Evolutionary conservation across 2,113 vertebrate species (phyloP), one percentile per base, ranked within the genome.

Genomic region (Phrynosoma blainvillii): DNA sequence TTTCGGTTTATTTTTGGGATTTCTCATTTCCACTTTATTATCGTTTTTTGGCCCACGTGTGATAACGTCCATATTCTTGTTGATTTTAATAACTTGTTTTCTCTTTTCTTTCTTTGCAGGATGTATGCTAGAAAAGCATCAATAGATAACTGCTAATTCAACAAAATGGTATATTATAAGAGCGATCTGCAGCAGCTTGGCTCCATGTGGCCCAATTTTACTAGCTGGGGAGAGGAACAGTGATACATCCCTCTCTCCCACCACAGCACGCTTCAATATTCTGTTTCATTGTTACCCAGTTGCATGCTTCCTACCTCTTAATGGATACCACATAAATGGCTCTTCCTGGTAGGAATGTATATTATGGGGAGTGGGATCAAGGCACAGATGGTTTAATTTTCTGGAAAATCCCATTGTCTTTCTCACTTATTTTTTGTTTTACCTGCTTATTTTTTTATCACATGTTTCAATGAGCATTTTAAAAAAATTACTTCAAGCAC

Each of bases 311-410:
- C 47, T 25, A 27, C 23, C 9, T 70, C 68, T 70, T 25, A 27
- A 70, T 85, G 54, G n/a, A 76, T 65, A 54, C 65, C 77, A 30
- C 12, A 54, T 65, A 56, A 79, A 71, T 80, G 70, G 10, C 11
- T 75, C 36, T 68, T 75, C 74, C 27, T 87, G 70, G 30, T 47
- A 82, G 23, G 56, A 87, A 75, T 82, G 56, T 75, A 62, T 20
- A 47, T 7, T 85, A 30, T 25, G 6, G 30, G 21, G 27, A n/a
- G 7, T 12, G 32, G 75, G 75, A 75, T 62, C 52, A 18, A 56
- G 54, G 4, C 27, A 82, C 70, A 75, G 54, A 82, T 87, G 56
- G 54, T 25, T 75, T 76, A 54, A 52, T 82, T 82, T 70, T 87
- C 20, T 87, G 70, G 56, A 25, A 74, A 54, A 85, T 21, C n/a